Conservation (phyloP, 2,888 invertebrate genomes). For the Drosophila yooni region DNA sequence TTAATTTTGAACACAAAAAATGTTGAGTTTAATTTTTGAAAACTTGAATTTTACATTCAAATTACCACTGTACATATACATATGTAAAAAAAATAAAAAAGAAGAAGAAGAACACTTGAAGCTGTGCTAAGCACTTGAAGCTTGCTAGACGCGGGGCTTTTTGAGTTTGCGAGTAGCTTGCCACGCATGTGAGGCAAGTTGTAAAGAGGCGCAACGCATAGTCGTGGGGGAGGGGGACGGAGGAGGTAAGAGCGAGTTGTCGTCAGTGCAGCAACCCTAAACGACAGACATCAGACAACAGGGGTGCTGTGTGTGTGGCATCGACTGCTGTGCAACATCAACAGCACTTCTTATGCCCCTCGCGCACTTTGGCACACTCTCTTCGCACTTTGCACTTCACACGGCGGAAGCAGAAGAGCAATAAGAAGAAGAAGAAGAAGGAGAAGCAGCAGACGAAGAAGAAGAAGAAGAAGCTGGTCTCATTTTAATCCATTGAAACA, state of each 20-base stretch:
- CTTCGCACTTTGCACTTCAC: slow-evolving; percentile 14
- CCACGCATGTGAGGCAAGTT: slow-evolving; percentile 26
- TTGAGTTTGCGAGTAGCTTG: slow-evolving; percentile 8
- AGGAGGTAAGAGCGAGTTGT: slow-evolving; percentile 16
- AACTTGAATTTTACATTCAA: not conserved
- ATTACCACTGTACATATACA: not conserved
- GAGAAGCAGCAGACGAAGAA: not conserved
- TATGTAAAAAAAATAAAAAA: not conserved
- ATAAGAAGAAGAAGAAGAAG: slow-evolving; percentile 2
- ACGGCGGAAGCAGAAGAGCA: slow-evolving; percentile 1
- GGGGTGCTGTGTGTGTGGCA: slow-evolving; percentile 24
- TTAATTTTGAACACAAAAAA: not conserved
- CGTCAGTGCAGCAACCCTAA: slow-evolving; percentile 45
- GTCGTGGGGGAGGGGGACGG: not conserved
- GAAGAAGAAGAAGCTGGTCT: slow-evolving; percentile 31
- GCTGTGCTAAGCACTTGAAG: slow-evolving; percentile 54
- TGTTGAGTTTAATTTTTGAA: not conserved
- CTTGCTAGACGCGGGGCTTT: slow-evolving; percentile 22
- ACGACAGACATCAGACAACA: slow-evolving; percentile 11
- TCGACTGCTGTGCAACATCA: slow-evolving; percentile 45
- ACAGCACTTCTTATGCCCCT: slow-evolving; percentile 36
- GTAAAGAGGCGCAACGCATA: not conserved
- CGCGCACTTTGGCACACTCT: slow-evolving; percentile 38
- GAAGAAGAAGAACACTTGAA: slow-evolving; percentile 37
- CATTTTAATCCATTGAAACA: slow-evolving; percentile 81